Percentiles rank a stretch among this genome's conserved stretches.
These are phyloP conservation scores for Notolabrus celidotus DNA, from an alignment of 2,797 vertebrate species.

Conservation along the genomic window DNA sequence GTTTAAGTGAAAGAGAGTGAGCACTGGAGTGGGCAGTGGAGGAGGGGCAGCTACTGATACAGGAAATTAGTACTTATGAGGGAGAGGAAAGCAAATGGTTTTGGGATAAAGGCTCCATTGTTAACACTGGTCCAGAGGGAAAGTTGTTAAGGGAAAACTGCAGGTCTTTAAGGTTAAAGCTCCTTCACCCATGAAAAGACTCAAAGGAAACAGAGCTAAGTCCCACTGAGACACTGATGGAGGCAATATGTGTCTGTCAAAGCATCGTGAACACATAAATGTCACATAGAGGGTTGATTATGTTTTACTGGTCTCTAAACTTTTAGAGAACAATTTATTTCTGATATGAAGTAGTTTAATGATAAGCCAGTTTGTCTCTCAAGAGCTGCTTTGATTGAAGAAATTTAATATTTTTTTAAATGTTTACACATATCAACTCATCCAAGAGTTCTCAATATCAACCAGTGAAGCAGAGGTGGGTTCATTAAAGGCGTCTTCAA, in stretches of 20 bases:
- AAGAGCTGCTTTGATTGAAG: neutral
- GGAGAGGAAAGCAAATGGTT: constrained; percentile 21
- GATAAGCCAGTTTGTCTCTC: neutral
- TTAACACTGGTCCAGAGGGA: constrained; percentile 37
- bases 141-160: constrained; percentile 21
- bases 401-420: too few species aligned
- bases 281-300: neutral
- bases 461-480: neutral
- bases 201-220: constrained; percentile 44
- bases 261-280: neutral
- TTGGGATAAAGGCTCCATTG: constrained; percentile 64
- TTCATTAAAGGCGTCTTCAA: neutral
- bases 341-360: neutral
- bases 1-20: neutral
- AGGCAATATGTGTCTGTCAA: constrained; percentile 15
- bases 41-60: constrained; percentile 35
- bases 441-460: neutral
- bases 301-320: neutral
- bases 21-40: neutral
- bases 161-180: constrained; percentile 29
- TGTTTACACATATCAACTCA: constrained; percentile 6
- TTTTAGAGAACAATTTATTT: neutral
- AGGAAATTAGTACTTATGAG: constrained; percentile 63
- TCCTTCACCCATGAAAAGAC: constrained; percentile 35
- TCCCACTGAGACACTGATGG: constrained; percentile 18